These are phyloP conservation scores for Trochalopteron elliotii DNA, from an alignment of 2,113 vertebrate species.

Conservation along the genomic window DNA sequence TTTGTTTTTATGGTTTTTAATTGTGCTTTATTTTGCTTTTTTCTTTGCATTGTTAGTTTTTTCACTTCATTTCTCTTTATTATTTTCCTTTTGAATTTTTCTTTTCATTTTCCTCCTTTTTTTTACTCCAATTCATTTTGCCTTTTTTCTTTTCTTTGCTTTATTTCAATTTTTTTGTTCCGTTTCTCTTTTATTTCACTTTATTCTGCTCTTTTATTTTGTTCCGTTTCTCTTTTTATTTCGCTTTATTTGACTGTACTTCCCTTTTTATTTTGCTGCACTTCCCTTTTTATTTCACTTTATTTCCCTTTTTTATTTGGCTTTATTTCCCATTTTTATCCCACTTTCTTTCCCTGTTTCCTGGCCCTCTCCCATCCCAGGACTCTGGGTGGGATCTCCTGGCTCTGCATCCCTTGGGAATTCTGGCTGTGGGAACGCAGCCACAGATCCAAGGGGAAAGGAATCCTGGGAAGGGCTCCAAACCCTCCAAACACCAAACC, in stretches of 20 bases:
- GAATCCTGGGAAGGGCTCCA: neutral
- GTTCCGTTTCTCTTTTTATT: neutral
- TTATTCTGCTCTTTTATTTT: neutral
- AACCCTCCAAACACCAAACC: neutral
- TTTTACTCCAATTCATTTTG: neutral
- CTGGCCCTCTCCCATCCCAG: accelerated
- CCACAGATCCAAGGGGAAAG: neutral
- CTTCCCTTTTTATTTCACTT: neutral
- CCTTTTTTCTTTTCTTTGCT: neutral
- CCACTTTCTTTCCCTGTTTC: neutral
- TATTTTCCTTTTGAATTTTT: neutral
- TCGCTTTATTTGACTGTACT: neutral
- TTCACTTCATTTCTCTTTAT: neutral
- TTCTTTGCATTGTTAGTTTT: neutral
- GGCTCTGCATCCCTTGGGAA: neutral
- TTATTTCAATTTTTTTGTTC: neutral
- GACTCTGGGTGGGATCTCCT: neutral
- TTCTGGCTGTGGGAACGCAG: neutral
- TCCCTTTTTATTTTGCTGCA: neutral
- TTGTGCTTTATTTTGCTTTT: neutral
- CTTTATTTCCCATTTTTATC: neutral
- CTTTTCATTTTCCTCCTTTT: neutral
- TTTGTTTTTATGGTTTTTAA: neutral
- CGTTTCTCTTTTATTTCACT: neutral
- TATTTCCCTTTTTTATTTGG: neutral